A percentile compares a stretch with the other conserved stretches of the same genome.
Evolutionary conservation across 2,113 vertebrate genomes (phyloP).

Genomic region (Lagenorhynchus albirostris): DNA sequence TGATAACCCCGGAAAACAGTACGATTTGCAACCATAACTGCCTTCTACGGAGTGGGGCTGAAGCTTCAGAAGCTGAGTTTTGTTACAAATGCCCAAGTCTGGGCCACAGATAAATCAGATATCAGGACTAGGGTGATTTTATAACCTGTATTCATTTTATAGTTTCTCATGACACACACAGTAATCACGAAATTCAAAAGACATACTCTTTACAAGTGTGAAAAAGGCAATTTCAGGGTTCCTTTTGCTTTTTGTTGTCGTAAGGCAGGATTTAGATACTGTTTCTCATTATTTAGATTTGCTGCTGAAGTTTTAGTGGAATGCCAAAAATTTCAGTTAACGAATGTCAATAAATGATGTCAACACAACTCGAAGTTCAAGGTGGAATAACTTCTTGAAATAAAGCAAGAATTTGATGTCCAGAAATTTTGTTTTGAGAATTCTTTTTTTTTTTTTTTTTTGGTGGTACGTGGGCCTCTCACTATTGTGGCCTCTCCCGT

Average conservation of each 20-base stretch:
- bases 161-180: neutral
- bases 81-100: neutral
- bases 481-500: too few relatives aligned
- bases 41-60: neutral
- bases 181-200: constrained; percentile 20
- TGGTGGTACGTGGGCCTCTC: too few relatives aligned
- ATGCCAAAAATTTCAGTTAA: constrained; percentile 21
- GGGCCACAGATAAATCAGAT: neutral
- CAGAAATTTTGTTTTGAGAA: neutral
- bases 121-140: neutral
- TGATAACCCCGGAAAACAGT: neutral
- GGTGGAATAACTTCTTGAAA: neutral
- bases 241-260: neutral
- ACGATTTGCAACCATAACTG: neutral
- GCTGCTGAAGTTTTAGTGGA: constrained; percentile 12
- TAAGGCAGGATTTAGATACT: neutral
- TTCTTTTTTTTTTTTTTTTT: too few relatives aligned
- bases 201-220: neutral
- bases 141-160: neutral
- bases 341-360: neutral
- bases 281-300: constrained; percentile 30
- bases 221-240: constrained; percentile 40
- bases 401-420: neutral
- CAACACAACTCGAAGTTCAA: neutral
- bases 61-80: neutral